A percentile compares a stretch with the other conserved stretches of the same genome.
These are phyloP conservation scores for Papilio dardanus DNA, from an alignment of 1,140 invertebrate genomes.

Conservation along the genomic window DNA sequence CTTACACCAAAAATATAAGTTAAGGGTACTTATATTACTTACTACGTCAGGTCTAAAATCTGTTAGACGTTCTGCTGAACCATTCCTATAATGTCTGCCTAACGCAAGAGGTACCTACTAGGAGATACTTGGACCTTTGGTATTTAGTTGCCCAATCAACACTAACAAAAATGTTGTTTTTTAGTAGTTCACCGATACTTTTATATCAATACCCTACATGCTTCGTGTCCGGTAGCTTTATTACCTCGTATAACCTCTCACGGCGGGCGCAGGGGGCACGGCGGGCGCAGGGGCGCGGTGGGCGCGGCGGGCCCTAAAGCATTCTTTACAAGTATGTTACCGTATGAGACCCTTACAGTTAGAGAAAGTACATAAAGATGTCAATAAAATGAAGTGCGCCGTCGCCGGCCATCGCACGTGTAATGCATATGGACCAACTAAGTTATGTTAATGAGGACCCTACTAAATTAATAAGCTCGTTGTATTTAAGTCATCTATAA, in stretches of 20 bases:
- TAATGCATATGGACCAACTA: constrained; percentile 3
- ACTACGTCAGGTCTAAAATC: too few species aligned
- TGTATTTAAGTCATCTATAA: not conserved
- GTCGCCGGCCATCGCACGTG: constrained; percentile 2
- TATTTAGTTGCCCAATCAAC: not conserved
- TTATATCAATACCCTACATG: not conserved
- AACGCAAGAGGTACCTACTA: too few species aligned
- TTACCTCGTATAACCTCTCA: constrained; percentile 31
- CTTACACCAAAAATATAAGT: too few species aligned
- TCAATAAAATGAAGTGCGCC: constrained; percentile 30
- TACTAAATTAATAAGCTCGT: not conserved
- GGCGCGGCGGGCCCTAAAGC: not conserved
- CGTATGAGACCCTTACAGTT: constrained; percentile 22
- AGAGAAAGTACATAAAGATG: constrained; percentile 36
- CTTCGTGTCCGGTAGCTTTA: constrained; percentile 26
- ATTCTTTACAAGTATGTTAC: constrained; percentile 18
- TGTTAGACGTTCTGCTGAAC: too few species aligned
- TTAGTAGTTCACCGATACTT: not conserved
- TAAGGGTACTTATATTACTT: too few species aligned
- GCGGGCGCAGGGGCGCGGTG: too few species aligned
- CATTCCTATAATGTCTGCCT: too few species aligned
- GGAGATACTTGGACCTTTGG: not conserved
- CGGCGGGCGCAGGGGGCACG: not conserved
- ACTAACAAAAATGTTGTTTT: not conserved
- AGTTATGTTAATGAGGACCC: constrained; percentile 25